These are phyloP conservation scores for Hypsopygia costalis DNA, from an alignment of 2,888 invertebrate genomes.

Conservation along the genomic window DNA sequence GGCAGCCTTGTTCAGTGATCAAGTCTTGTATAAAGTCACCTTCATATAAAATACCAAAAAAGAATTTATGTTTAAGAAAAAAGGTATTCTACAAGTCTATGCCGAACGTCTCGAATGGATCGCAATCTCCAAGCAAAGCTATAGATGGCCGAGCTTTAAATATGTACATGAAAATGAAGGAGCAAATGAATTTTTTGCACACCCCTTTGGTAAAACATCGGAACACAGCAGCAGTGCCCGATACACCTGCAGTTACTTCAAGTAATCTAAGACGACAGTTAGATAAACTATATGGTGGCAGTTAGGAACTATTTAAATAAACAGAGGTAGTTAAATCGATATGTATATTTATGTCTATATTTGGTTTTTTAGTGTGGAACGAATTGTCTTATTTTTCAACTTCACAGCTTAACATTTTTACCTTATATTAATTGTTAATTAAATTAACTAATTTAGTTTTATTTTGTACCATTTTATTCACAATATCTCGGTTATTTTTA, in stretches of 20 bases:
- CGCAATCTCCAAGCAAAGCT: slow-evolving; percentile 41
- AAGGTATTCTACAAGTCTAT: slow-evolving; percentile 54
- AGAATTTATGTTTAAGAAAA: slow-evolving; percentile 48
- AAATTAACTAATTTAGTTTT: too few species aligned
- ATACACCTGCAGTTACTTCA: slow-evolving; percentile 60
- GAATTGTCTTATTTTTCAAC: too few species aligned
- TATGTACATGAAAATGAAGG: slow-evolving; percentile 66
- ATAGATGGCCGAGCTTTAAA: slow-evolving; percentile 43
- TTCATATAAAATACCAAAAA: slow-evolving; percentile 62
- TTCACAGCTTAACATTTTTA: too few species aligned
- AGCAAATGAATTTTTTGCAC: slow-evolving; percentile 57
- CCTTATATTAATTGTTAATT: too few species aligned
- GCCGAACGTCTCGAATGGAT: slow-evolving; percentile 43
- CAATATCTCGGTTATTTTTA: too few species aligned
- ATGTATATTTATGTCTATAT: too few species aligned
- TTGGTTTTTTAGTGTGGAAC: too few species aligned
- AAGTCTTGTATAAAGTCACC: slow-evolving; percentile 49
- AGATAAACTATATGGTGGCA: slow-evolving; percentile 54
- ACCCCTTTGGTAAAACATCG: slow-evolving; percentile 49
- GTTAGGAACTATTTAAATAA: slow-evolving; percentile 24
- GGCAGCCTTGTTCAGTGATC: slow-evolving; percentile 43
- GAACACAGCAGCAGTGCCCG: slow-evolving; percentile 22
- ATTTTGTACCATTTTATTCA: too few species aligned
- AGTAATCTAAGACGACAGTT: slow-evolving; percentile 63
- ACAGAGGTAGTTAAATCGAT: too few species aligned